Conservation (phyloP, 2,797 vertebrate genomes). For the Sparidentex hasta region DNA sequence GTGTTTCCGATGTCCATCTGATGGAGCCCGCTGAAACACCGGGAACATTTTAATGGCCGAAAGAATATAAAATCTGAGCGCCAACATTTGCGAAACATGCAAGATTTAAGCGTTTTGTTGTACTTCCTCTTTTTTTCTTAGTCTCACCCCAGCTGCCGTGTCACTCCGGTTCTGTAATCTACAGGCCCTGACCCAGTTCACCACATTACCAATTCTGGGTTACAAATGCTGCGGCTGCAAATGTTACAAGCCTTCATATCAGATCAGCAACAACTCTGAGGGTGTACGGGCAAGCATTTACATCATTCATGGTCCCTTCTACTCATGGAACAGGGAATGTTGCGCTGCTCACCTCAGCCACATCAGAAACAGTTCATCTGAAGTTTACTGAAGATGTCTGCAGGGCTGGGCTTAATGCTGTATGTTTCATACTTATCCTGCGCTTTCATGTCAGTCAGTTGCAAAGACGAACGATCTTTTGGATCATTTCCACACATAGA, state of each 20-base stretch:
- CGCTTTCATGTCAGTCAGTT: neutral
- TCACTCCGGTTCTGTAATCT: conserved; percentile 40
- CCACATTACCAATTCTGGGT: conserved; percentile 44
- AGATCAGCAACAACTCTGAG: conserved; percentile 42
- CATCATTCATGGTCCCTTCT: conserved; percentile 38
- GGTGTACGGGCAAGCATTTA: conserved; percentile 21
- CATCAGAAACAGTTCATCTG: neutral
- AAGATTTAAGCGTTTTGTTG: conserved; percentile 6
- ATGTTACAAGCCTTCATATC: conserved; percentile 43
- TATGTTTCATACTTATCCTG: neutral
- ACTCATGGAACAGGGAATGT: neutral
- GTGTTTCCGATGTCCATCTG: conserved; percentile 2
- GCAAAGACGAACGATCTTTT: neutral
- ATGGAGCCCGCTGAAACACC: neutral
- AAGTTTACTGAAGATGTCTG: neutral
- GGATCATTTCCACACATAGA: neutral
- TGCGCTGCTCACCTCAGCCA: neutral
- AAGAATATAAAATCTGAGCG: neutral
- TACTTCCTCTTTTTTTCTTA: conserved; percentile 2
- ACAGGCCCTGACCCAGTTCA: conserved; percentile 63
- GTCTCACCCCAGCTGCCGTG: neutral
- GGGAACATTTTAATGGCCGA: neutral
- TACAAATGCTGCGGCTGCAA: conserved; percentile 52
- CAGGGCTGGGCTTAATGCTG: neutral
- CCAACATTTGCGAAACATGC: neutral